A percentile compares a stretch with the other conserved stretches of the same genome.
phyloP scores from a whole-genome alignment of 2,797 vertebrate species.

The Okamejei kenojei region DNA sequence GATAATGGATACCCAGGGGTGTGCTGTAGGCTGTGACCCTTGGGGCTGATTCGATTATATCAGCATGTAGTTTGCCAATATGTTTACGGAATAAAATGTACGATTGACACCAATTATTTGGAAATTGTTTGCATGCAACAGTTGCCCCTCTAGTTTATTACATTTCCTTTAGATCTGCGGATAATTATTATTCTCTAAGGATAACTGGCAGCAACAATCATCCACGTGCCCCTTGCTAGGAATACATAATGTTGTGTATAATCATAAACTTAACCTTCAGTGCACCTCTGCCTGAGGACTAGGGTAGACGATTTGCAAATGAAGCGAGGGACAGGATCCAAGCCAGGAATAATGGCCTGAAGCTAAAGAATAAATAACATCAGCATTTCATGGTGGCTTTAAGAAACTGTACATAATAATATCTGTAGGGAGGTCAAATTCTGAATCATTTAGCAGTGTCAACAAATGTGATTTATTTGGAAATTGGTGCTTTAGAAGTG shows the following conservation, averaged over 20 bases:
- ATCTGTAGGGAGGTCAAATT: neutral
- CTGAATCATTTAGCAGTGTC: neutral
- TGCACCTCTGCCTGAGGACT: neutral
- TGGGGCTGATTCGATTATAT: neutral
- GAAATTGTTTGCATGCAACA: conserved; percentile 33
- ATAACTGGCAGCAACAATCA: conserved; percentile 18
- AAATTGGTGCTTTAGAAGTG: neutral
- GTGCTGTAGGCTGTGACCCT: neutral
- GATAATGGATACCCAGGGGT: conserved; percentile 14
- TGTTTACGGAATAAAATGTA: neutral
- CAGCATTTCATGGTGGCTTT: neutral
- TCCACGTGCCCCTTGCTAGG: neutral
- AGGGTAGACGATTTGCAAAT: neutral
- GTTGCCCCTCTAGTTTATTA: neutral
- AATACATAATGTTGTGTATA: neutral
- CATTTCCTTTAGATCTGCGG: conserved; percentile 16
- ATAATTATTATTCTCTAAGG: conserved; percentile 16
- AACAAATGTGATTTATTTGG: neutral
- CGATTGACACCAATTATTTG: conserved; percentile 31
- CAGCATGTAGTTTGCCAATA: neutral
- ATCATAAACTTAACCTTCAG: neutral
- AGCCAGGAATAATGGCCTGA: neutral
- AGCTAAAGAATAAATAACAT: conserved; percentile 10
- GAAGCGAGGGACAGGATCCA: neutral
- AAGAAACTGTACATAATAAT: neutral